A percentile compares a stretch with the other conserved stretches of the same genome.
Conservation (phyloP, 2,797 vertebrate genomes). For the Erpetoichthys calabaricus region DNA sequence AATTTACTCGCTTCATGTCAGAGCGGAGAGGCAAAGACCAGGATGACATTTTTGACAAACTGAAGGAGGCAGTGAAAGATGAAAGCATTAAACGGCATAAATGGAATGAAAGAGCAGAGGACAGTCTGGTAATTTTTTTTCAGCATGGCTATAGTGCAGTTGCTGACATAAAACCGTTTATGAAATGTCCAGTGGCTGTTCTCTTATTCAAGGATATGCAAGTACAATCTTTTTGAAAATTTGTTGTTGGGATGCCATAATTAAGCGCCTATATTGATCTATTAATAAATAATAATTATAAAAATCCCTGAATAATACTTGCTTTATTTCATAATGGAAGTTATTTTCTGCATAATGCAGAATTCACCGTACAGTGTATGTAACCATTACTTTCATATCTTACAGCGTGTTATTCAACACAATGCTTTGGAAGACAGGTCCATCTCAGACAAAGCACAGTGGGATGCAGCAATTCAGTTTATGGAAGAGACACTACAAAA, state of each 20-base stretch:
- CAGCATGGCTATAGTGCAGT: no score
- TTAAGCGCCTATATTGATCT: no score
- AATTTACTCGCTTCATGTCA: slow-evolving; percentile 94
- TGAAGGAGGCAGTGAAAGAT: slow-evolving; percentile 93
- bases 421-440: slow-evolving; percentile 92
- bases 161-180: no score
- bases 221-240: no score
- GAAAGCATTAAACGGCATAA: slow-evolving; percentile 93
- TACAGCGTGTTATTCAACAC: slow-evolving; percentile 91
- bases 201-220: no score
- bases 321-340: no score
- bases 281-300: no score
- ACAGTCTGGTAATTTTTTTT: slow-evolving; percentile 71
- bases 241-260: no score
- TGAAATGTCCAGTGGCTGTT: no score
- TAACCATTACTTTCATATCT: neutral
- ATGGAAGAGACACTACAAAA: slow-evolving; percentile 92
- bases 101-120: slow-evolving; percentile 90
- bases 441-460: slow-evolving; percentile 93
- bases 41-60: slow-evolving; percentile 93
- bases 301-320: no score
- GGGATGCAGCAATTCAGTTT: slow-evolving; percentile 93
- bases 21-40: slow-evolving; percentile 91
- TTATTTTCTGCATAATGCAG: no score
- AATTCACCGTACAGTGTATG: no score